A percentile compares a stretch with the other conserved stretches of the same genome.
phyloP scores from a whole-genome alignment of 2,113 vertebrate genomes.

The Acinonyx jubatus region DNA sequence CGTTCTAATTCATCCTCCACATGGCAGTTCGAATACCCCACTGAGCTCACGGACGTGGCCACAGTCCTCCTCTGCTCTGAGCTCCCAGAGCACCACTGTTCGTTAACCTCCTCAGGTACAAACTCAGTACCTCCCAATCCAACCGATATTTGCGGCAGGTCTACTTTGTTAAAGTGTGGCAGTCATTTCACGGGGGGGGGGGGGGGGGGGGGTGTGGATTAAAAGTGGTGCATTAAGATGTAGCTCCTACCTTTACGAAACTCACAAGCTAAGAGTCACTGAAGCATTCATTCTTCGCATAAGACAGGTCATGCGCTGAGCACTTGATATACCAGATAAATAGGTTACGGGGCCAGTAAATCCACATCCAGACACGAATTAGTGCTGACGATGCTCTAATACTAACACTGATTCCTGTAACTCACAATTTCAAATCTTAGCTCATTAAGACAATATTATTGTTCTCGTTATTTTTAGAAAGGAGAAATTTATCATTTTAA shows the following conservation, averaged over 20 bases:
- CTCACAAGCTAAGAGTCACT: neutral
- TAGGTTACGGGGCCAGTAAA: neutral
- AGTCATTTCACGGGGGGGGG: neutral
- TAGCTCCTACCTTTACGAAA: neutral
- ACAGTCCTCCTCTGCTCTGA: neutral
- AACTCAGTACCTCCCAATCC: neutral
- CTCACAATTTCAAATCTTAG: neutral
- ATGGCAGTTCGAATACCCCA: neutral
- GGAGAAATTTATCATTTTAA: neutral
- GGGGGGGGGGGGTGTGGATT: neutral
- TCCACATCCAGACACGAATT: neutral
- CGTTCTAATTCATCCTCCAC: neutral
- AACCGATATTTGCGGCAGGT: too few relatives aligned
- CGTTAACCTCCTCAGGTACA: neutral
- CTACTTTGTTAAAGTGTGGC: neutral
- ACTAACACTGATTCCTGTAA: neutral
- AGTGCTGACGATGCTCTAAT: rapidly evolving
- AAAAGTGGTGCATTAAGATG: neutral
- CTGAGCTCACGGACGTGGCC: neutral
- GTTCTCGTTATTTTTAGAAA: neutral
- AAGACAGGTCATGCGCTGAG: neutral
- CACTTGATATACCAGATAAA: neutral
- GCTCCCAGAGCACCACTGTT: neutral
- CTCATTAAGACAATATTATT: neutral
- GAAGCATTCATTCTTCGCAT: neutral